These are phyloP conservation scores for Agonopterix alstromeriana DNA, from an alignment of 2,888 invertebrate genomes.

Conservation along the genomic window DNA sequence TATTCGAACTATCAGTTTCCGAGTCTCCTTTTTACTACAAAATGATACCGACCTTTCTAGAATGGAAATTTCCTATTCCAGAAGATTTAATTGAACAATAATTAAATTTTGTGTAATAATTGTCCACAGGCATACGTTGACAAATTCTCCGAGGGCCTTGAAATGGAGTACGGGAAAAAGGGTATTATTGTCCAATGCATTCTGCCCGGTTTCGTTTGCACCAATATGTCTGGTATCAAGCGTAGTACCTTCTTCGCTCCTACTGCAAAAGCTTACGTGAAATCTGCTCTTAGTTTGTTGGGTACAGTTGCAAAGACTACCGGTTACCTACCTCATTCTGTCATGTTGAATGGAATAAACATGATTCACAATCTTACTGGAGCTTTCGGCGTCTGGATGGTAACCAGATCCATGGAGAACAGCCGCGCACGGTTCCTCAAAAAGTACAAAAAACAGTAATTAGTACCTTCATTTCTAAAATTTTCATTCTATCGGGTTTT, in stretches of 20 bases:
- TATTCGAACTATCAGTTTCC: too few species aligned
- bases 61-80: too few species aligned
- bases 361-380: conserved; percentile 68
- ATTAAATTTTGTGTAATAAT: background rate
- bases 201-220: conserved; percentile 92
- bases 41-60: too few species aligned
- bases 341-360: conserved; percentile 73
- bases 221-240: conserved; percentile 93
- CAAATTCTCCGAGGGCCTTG: conserved; percentile 86
- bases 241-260: conserved; percentile 85
- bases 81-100: background rate
- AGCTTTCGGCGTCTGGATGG: conserved; percentile 77
- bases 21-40: too few species aligned
- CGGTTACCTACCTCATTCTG: conserved; percentile 84
- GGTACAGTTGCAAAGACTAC: conserved; percentile 83
- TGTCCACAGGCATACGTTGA: conserved; percentile 83
- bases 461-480: conserved; percentile 7
- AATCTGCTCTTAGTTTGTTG: conserved; percentile 81
- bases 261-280: conserved; percentile 82
- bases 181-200: conserved; percentile 89
- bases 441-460: conserved; percentile 66
- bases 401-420: conserved; percentile 80
- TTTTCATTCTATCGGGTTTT: background rate
- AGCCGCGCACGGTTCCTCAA: conserved; percentile 77
- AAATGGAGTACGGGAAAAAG: conserved; percentile 82